These are phyloP conservation scores for Teleiodes luculella DNA, from an alignment of 2,888 invertebrate species.

Conservation along the genomic window DNA sequence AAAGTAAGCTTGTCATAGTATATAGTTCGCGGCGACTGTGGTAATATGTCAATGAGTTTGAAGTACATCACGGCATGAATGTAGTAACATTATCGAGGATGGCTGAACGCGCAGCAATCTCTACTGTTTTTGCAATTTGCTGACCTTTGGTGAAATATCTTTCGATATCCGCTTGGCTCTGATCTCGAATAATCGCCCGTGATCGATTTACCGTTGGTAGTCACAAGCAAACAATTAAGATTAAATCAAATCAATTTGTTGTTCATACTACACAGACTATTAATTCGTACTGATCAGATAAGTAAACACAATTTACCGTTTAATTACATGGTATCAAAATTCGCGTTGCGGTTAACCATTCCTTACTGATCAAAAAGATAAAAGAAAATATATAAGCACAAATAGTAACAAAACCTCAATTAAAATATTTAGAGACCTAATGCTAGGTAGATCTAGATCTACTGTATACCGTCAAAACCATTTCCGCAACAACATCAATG, in stretches of 20 bases:
- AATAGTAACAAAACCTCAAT: too few species aligned
- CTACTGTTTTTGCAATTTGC: not conserved
- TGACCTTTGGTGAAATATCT: not conserved
- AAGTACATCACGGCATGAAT: conserved; percentile 4
- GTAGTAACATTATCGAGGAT: not conserved
- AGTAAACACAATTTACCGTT: not conserved
- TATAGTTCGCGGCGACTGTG: conserved; percentile 4
- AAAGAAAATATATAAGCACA: not conserved
- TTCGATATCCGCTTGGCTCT: conserved; percentile 20
- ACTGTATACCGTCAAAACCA: not conserved
- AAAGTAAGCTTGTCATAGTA: conserved; percentile 13
- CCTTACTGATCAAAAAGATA: too few species aligned
- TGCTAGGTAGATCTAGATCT: too few species aligned
- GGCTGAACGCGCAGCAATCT: not conserved
- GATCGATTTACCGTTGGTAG: conserved; percentile 18
- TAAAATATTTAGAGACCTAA: too few species aligned
- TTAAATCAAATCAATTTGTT: conserved; percentile 18
- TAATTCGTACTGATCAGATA: not conserved
- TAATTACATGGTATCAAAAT: not conserved
- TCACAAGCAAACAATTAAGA: conserved; percentile 18
- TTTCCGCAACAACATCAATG: not conserved
- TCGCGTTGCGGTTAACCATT: too few species aligned
- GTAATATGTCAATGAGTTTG: too few species aligned
- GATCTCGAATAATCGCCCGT: conserved; percentile 20
- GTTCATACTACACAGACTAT: not conserved